Percentiles rank a stretch among this genome's conserved stretches.
These are phyloP conservation scores for Clitarchus hookeri DNA, from an alignment of 2,888 invertebrate genomes.

Conservation along the genomic window DNA sequence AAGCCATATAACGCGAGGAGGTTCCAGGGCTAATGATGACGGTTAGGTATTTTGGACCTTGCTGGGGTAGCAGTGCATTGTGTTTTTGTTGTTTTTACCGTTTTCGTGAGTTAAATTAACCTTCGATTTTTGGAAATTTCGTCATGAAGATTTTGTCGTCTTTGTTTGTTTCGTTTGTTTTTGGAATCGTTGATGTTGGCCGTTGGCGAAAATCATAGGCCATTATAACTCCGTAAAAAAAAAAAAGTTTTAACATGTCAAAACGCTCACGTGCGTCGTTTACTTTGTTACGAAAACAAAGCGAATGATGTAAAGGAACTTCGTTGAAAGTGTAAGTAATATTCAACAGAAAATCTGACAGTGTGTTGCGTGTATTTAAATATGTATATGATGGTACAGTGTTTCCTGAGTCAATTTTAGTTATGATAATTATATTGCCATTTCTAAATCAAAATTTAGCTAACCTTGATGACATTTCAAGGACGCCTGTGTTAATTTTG, in stretches of 20 bases:
- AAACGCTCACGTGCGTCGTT: constrained; percentile 9
- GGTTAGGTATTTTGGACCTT: too few relatives aligned
- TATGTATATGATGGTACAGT: neutral
- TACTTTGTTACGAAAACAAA: constrained; percentile 14
- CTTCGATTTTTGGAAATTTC: too few relatives aligned
- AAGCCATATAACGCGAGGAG: too few relatives aligned
- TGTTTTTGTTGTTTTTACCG: too few relatives aligned
- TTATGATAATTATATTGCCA: neutral
- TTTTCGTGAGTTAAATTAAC: too few relatives aligned
- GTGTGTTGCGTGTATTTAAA: neutral
- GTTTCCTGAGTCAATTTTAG: neutral
- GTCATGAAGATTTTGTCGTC: too few relatives aligned
- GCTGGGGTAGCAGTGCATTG: too few relatives aligned
- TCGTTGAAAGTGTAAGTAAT: neutral
- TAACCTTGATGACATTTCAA: constrained; percentile 6
- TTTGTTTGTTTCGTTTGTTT: too few relatives aligned
- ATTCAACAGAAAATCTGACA: neutral
- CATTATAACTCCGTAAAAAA: too few relatives aligned
- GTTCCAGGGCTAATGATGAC: too few relatives aligned
- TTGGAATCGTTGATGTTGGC: too few relatives aligned
- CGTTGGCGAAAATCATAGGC: too few relatives aligned
- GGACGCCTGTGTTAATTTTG: neutral
- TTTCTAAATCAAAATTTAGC: neutral
- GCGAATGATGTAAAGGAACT: neutral
- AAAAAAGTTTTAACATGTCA: neutral